These are phyloP conservation scores for Dreissena polymorpha DNA, from an alignment of 1,140 invertebrate species.

Conservation along the genomic window DNA sequence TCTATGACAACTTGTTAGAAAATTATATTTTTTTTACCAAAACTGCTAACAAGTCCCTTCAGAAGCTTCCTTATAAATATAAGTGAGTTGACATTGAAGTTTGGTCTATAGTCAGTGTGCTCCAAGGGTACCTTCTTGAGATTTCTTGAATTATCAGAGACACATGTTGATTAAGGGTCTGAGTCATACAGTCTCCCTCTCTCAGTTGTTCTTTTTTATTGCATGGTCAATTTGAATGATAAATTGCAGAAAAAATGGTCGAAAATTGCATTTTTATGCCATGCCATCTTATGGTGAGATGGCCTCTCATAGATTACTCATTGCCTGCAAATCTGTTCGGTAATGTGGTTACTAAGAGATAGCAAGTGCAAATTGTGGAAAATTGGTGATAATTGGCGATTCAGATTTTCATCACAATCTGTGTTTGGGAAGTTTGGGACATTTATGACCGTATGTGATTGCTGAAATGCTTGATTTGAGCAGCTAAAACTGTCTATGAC, in stretches of 20 bases:
- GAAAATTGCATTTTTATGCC: constrained; percentile 43
- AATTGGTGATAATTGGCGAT: constrained; percentile 42
- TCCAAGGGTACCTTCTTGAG: too few relatives aligned
- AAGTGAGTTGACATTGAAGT: too few relatives aligned
- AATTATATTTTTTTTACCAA: too few relatives aligned
- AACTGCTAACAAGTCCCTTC: too few relatives aligned
- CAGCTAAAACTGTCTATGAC: too few relatives aligned
- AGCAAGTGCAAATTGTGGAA: constrained; percentile 12
- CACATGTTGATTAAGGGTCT: constrained; percentile 5
- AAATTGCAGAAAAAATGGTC: constrained; percentile 21
- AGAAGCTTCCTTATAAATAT: too few relatives aligned
- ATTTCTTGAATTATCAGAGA: not conserved
- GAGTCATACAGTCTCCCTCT: not conserved
- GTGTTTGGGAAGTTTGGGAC: not conserved
- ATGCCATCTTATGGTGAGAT: not conserved
- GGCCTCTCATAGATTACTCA: constrained; percentile 20
- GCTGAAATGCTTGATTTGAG: not conserved
- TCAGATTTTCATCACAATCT: constrained; percentile 27
- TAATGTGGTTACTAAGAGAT: constrained; percentile 26
- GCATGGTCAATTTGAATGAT: constrained; percentile 51
- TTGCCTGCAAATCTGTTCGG: constrained; percentile 14
- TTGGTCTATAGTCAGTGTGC: too few relatives aligned
- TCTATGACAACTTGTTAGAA: too few relatives aligned
- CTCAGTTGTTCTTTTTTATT: constrained; percentile 34
- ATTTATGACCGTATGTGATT: constrained; percentile 20